Evolutionary conservation across 2,888 invertebrate genomes (phyloP), one percentile per base, ranked within the genome.

Genomic region (Cyclophora punctaria): DNA sequence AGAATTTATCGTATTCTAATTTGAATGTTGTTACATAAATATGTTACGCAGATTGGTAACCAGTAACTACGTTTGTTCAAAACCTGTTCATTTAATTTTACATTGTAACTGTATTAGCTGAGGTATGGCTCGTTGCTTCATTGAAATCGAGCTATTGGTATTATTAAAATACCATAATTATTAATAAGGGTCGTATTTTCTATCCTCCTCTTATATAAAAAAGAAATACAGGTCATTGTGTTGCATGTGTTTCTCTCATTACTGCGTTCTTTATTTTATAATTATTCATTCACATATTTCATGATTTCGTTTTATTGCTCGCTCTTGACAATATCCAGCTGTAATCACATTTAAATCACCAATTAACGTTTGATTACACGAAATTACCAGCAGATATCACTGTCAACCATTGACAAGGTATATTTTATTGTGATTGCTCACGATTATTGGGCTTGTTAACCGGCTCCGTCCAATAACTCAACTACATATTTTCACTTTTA

Each of bases 1-100:
- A 67, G 66, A 67, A 69, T 70, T 70, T 73, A 71, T 71, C 61
- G 71, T 62, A 67, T 70, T 71, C 68, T 71, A 66, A 73, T 74
- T 69, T 67, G 58, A 63, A 62, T 58, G 68, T 69, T 71, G 71
- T 70, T 69, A 60, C 64, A 63, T 63, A 59, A 64, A 61, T 61
- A 50, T 54, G 57, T 56, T 62, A 51, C 56, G 56, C 56, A 42
- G 49, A 60, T 67, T 64, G 64, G 46, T 59, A 47, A 55, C 48
- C 51, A 20, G 20, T 20, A 44, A 51, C 47, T 55, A 56, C 52
- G 52, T 57, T 53, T 6, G 45, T 44, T 51, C 52, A 43, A 54
- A 51, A 59, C 56, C 58, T 48, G 54, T 55, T 48, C 40, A 49
- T 43, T 49, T 47, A 34, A 20, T 44, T 44, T 45, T 37, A 44